phyloP scores from a whole-genome alignment of 2,888 invertebrate species.

The Ganaspis brasiliensis region DNA sequence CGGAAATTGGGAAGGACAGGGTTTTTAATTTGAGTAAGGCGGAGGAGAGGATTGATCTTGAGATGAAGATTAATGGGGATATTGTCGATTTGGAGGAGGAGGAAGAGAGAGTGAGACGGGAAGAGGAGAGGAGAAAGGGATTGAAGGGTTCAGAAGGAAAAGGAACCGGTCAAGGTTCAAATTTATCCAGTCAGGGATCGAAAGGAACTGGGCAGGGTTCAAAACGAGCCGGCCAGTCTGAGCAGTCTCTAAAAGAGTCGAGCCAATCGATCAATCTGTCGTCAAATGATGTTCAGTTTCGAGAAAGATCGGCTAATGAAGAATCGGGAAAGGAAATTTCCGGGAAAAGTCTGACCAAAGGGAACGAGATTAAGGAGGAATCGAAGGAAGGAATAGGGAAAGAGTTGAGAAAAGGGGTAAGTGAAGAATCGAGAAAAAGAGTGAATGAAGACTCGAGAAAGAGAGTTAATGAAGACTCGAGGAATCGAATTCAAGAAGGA shows the following conservation, averaged over 20 bases:
- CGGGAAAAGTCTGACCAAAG: not conserved
- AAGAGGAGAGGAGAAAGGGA: conserved; percentile 49
- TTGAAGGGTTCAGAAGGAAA: conserved; percentile 23
- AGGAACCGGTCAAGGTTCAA: too few species aligned
- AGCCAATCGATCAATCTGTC: too few species aligned
- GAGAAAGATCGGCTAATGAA: conserved; percentile 41
- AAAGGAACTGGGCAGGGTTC: too few species aligned
- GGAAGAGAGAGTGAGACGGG: too few species aligned
- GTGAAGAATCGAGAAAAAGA: conserved; percentile 34
- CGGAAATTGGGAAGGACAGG: conserved; percentile 47
- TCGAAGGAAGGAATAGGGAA: not conserved
- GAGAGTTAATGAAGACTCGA: conserved; percentile 39
- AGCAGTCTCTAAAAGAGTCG: too few species aligned
- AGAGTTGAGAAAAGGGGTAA: too few species aligned
- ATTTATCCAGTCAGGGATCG: not conserved
- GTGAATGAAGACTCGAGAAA: conserved; percentile 24
- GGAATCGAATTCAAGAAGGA: conserved; percentile 6
- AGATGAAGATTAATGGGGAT: conserved; percentile 56
- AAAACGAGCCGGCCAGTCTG: too few species aligned
- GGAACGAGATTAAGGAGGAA: conserved; percentile 16
- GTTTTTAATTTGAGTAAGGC: conserved; percentile 32
- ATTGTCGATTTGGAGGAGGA: conserved; percentile 38
- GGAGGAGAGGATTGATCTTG: conserved; percentile 52
- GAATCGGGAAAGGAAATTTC: conserved; percentile 14
- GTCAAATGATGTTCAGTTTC: too few species aligned